Evolutionary conservation across 2,888 invertebrate genomes (phyloP).

Genomic region (Epirrhoe tristata): DNA sequence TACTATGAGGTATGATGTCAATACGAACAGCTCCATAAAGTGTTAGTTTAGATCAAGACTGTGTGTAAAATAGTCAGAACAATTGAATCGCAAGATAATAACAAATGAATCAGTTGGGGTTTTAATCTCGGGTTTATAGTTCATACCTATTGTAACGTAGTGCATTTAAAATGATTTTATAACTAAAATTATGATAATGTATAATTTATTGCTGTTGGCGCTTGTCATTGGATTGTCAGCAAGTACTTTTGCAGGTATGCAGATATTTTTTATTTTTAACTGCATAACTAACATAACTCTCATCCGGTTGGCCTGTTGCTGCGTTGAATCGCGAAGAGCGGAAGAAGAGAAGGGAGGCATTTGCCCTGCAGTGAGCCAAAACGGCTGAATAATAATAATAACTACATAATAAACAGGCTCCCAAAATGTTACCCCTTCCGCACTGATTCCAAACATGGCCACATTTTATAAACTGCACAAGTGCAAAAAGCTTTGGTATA

Average conservation of each 20-base stretch:
- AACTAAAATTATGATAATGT: constrained; percentile 1
- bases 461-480: no score
- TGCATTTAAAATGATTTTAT: constrained; percentile 1
- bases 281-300: no score
- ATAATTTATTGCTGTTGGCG: neutral
- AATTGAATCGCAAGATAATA: neutral
- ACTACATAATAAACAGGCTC: no score
- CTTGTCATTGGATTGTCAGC: constrained; percentile 19
- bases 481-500: no score
- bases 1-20: constrained; percentile 28
- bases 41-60: constrained; percentile 2
- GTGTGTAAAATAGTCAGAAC: neutral
- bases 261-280: no score
- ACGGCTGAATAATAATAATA: no score
- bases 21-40: constrained; percentile 13
- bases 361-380: no score
- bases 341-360: no score
- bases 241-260: constrained; percentile 22
- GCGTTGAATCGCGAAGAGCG: no score
- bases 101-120: neutral
- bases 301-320: no score
- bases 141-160: neutral
- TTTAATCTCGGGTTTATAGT: neutral
- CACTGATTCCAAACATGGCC: no score
- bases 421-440: no score